phyloP scores from a whole-genome alignment of 1,140 invertebrate species.

The Gonioctena quinquepunctata region DNA sequence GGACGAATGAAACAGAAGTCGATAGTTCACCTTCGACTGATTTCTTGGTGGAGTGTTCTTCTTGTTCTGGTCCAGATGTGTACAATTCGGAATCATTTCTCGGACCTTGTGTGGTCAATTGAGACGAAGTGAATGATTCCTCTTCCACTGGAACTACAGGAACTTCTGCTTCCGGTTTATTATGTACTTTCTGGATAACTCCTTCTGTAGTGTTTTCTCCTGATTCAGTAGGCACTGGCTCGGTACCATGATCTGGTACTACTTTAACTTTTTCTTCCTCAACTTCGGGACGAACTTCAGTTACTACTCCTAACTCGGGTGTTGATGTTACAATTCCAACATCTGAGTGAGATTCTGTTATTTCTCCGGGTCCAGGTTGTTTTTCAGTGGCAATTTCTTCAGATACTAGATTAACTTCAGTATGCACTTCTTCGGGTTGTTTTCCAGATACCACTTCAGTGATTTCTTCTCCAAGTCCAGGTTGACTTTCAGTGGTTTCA shows the following conservation, averaged over 20 bases:
- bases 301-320: too few relatives aligned
- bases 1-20: slow-evolving; percentile 31
- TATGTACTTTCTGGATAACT: neutral
- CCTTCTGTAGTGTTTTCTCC: slow-evolving; percentile 12
- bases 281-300: slow-evolving; percentile 6
- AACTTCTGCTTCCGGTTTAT: slow-evolving; percentile 9
- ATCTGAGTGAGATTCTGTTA: neutral
- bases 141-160: neutral
- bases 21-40: slow-evolving; percentile 39
- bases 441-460: neutral
- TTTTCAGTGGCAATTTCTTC: slow-evolving; percentile 9
- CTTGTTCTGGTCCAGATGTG: slow-evolving; percentile 33
- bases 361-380: slow-evolving; percentile 22
- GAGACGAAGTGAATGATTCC: slow-evolving; percentile 6
- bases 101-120: slow-evolving; percentile 28
- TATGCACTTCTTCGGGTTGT: slow-evolving; percentile 11
- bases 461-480: too few relatives aligned
- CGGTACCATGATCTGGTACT: slow-evolving; percentile 14
- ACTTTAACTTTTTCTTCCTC: slow-evolving; percentile 27
- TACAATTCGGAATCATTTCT: slow-evolving; percentile 27
- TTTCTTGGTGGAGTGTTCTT: slow-evolving; percentile 25
- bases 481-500: slow-evolving; percentile 7
- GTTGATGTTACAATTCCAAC: slow-evolving; percentile 11
- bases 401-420: neutral
- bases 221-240: slow-evolving; percentile 33